Evolutionary conservation across 2,113 vertebrate species (phyloP).

Genomic region (Calyptommatus sinebrachiatus): DNA sequence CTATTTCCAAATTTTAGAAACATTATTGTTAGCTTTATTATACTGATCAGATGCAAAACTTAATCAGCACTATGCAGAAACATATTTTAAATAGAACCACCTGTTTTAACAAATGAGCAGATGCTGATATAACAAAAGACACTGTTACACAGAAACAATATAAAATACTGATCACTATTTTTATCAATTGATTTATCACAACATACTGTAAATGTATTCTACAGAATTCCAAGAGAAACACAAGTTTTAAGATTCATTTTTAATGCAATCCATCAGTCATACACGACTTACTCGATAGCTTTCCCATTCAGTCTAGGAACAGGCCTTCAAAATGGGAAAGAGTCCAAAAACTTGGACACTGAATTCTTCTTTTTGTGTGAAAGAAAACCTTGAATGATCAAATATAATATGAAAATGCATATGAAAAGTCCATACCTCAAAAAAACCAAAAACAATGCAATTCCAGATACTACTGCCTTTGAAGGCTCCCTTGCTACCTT

Average conservation of each 20-base stretch:
- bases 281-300: neutral
- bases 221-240: neutral
- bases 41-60: fast-evolving
- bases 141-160: fast-evolving
- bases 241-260: neutral
- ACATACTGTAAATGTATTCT: neutral
- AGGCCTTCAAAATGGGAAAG: neutral
- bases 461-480: neutral
- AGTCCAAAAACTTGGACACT: neutral
- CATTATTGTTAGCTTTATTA: neutral
- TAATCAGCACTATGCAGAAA: fast-evolving
- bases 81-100: neutral
- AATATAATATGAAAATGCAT: neutral
- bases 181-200: neutral
- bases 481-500: neutral
- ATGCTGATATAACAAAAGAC: neutral
- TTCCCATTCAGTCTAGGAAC: neutral
- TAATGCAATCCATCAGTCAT: neutral
- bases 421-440: neutral
- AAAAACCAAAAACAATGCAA: neutral
- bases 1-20: fast-evolving
- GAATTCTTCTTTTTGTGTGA: neutral
- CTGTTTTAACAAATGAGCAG: neutral
- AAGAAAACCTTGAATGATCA: neutral
- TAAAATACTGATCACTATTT: neutral